Evolutionary conservation across 2,113 vertebrate genomes (phyloP), one percentile per base, ranked within the genome.

Genomic region (Rallus limicola): DNA sequence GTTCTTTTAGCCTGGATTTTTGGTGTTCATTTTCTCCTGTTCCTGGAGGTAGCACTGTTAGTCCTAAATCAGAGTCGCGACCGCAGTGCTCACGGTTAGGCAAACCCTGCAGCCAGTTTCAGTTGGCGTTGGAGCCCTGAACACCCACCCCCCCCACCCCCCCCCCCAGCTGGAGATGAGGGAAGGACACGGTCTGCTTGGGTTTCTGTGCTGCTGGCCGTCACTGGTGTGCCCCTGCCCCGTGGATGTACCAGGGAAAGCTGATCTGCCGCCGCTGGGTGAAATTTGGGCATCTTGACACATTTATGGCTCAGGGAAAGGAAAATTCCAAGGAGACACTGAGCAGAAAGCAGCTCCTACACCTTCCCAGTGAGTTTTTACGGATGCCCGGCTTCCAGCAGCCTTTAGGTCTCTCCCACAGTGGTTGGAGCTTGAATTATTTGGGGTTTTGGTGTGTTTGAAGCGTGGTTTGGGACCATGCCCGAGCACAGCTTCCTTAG

Each of bases 41-140:
- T 93, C 68, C 68, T 42, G 82, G 87, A 76, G 91, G 87, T 60
- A 87, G 81, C 93, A 79, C 82, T 63, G 71, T n/a, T 36, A 72
- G 89, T 25, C 70, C 58, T 50, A 15, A 52, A 19, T 24, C 29
- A 20, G 64, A 67, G 56, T 1, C 31, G 42, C 2, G 19, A 8
- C 44, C 9, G 71, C 46, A 28, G 59, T 9, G 44, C 58, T 77
- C 70, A 2, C 3, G 13, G 62, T 90, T 42, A 71, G 60, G 68
- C 76, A 67, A 68, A 53, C 7, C 62, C 36, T 46, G 48, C 26
- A 3, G 2, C 77, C 13, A 24, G 38, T 34, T 60, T 28, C 16
- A 2, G 46, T 25, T 5, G 38, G 81, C 48, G 20, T 11, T 3
- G 1, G 33, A 87, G 44, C 2, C 44, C 48, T 18, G 56, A 88